These are phyloP conservation scores for Luperina testacea DNA, from an alignment of 2,888 invertebrate genomes.

Conservation along the genomic window DNA sequence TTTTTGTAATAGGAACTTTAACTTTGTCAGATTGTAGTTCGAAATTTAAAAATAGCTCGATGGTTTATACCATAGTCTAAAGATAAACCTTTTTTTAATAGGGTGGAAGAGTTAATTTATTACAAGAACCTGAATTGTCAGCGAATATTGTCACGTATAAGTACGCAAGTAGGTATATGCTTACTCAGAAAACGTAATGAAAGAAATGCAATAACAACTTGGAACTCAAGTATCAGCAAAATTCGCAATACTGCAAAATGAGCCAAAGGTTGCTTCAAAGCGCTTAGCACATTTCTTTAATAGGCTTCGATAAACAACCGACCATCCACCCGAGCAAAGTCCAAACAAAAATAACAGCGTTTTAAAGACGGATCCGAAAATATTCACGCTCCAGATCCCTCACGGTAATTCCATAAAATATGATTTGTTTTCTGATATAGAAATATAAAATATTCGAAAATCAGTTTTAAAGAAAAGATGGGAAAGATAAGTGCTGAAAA, in stretches of 20 bases:
- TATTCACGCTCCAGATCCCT: constrained; percentile 22
- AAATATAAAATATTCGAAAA: constrained; percentile 39
- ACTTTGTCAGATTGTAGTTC: neutral
- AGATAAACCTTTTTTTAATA: neutral
- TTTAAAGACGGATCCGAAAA: constrained; percentile 34
- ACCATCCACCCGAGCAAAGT: constrained; percentile 15
- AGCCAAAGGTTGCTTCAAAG: constrained; percentile 14
- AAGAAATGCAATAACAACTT: constrained; percentile 23
- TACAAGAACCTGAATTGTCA: neutral
- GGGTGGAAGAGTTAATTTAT: too few species aligned
- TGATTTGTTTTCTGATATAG: constrained; percentile 29
- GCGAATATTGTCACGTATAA: constrained; percentile 24
- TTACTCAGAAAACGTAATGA: constrained; percentile 7
- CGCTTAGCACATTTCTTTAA: constrained; percentile 7
- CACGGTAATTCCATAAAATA: constrained; percentile 34
- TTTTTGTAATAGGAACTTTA: neutral
- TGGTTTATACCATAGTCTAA: neutral
- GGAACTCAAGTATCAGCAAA: constrained; percentile 7
- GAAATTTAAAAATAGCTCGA: neutral
- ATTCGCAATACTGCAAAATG: constrained; percentile 3
- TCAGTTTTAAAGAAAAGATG: constrained; percentile 47
- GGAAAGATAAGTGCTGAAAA: constrained; percentile 62
- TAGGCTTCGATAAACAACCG: constrained; percentile 8
- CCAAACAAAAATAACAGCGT: neutral
- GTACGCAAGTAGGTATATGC: constrained; percentile 11